Conservation (phyloP, 2,113 vertebrate genomes). For the Ceratotherium simum region DNA sequence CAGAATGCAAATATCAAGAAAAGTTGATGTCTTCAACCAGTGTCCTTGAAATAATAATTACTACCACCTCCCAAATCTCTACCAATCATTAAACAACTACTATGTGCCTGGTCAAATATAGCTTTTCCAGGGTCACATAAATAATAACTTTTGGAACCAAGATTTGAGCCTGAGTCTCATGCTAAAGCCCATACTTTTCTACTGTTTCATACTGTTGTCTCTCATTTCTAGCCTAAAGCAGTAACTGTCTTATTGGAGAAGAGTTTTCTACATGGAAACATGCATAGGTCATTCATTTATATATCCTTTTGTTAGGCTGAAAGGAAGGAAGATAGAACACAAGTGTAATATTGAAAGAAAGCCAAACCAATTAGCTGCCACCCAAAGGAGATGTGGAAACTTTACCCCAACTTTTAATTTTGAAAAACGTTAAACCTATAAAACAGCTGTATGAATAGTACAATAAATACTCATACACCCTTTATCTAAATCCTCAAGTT, state of each 20-base stretch:
- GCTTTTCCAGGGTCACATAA: not conserved
- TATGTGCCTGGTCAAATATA: not conserved
- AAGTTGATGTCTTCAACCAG: not conserved
- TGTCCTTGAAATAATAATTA: constrained; percentile 20
- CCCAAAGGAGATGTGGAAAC: not conserved
- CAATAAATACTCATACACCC: not conserved
- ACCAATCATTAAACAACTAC: not conserved
- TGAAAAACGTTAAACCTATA: not conserved
- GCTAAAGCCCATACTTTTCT: not conserved
- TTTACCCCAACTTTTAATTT: not conserved
- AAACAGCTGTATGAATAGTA: not conserved
- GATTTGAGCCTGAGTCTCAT: constrained; percentile 27
- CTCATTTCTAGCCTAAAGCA: constrained; percentile 10
- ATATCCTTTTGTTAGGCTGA: not conserved
- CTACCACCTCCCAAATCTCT: not conserved
- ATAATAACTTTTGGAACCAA: not conserved
- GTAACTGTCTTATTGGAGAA: not conserved
- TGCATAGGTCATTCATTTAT: not conserved
- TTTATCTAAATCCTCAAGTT: not conserved
- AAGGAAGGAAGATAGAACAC: not conserved
- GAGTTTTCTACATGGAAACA: constrained; percentile 11
- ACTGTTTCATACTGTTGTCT: not conserved
- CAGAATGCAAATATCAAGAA: not conserved
- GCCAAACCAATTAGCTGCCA: not conserved
- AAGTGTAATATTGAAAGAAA: constrained; percentile 23